phyloP scores from a whole-genome alignment of 64 coral and sea anemone species.

The Exaiptasia diaphana region DNA sequence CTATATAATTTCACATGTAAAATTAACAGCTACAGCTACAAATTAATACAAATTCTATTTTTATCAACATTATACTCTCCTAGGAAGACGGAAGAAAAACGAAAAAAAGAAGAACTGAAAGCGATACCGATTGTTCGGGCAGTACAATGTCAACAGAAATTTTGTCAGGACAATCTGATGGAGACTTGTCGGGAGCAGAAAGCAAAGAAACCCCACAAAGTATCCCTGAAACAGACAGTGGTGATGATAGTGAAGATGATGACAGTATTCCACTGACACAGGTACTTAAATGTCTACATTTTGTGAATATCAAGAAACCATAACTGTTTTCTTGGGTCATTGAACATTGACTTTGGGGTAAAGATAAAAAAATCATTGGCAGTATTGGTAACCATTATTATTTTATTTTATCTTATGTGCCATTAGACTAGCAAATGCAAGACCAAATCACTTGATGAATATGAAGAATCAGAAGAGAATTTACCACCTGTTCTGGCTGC shows the following conservation, averaged over 20 bases:
- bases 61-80: neutral
- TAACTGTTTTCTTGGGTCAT: too few species aligned
- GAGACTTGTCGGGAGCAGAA: neutral
- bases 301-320: neutral
- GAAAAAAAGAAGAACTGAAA: neutral
- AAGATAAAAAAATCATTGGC: neutral
- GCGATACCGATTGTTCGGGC: neutral
- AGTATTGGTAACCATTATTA: too few species aligned
- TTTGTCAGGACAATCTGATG: neutral
- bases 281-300: neutral
- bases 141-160: neutral
- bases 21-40: too few species aligned
- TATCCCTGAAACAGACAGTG: slow-evolving; percentile 1
- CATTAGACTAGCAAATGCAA: neutral
- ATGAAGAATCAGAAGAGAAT: neutral
- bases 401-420: neutral
- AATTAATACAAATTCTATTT: neutral
- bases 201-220: neutral
- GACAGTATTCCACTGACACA: neutral
- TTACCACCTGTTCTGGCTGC: slow-evolving; percentile 1
- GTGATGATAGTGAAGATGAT: slow-evolving; percentile 9
- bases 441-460: slow-evolving; percentile 1
- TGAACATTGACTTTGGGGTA: too few species aligned
- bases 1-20: too few species aligned
- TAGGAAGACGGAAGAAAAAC: neutral